A percentile compares a stretch with the other conserved stretches of the same genome.
Conservation (phyloP, 2,888 invertebrate species). For the Oscheius sp. region DNA sequence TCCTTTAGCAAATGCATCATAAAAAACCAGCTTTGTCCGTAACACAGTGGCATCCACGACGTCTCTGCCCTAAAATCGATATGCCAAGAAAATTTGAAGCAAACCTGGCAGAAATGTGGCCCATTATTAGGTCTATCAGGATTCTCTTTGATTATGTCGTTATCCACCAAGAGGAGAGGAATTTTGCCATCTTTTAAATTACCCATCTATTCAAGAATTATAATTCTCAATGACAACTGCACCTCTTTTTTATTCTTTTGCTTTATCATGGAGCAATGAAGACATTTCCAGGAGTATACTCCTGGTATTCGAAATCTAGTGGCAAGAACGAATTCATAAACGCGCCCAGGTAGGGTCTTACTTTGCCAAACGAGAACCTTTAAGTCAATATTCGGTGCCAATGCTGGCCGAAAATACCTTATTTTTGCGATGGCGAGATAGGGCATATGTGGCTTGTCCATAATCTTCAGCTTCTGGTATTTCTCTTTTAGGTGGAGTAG, state of each 20-base stretch:
- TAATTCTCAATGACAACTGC: neutral
- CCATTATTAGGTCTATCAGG: conserved; percentile 29
- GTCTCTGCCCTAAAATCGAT: conserved; percentile 22
- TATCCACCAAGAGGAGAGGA: conserved; percentile 30
- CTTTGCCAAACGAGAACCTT: conserved; percentile 31
- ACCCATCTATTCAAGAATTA: neutral
- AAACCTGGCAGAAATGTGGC: conserved; percentile 29
- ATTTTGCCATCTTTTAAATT: conserved; percentile 5
- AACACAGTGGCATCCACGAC: conserved; percentile 25
- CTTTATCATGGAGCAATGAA: conserved; percentile 22
- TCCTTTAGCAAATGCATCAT: conserved; percentile 19
- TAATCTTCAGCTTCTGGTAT: conserved; percentile 1
- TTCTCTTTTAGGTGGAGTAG: too few species aligned
- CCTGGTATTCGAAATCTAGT: conserved; percentile 26
- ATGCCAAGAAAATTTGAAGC: neutral
- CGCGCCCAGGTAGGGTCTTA: conserved; percentile 6
- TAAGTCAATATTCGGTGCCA: too few species aligned
- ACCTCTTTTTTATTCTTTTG: conserved; percentile 21
- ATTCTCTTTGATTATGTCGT: conserved; percentile 29
- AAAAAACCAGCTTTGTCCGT: conserved; percentile 30
- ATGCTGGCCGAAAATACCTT: conserved; percentile 12
- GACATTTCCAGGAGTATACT: conserved; percentile 26
- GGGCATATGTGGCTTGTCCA: conserved; percentile 26
- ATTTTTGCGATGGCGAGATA: conserved; percentile 29
- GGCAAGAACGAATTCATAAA: conserved; percentile 31